Evolutionary conservation across 2,113 vertebrate genomes (phyloP).

Genomic region (Chitala chitala): DNA sequence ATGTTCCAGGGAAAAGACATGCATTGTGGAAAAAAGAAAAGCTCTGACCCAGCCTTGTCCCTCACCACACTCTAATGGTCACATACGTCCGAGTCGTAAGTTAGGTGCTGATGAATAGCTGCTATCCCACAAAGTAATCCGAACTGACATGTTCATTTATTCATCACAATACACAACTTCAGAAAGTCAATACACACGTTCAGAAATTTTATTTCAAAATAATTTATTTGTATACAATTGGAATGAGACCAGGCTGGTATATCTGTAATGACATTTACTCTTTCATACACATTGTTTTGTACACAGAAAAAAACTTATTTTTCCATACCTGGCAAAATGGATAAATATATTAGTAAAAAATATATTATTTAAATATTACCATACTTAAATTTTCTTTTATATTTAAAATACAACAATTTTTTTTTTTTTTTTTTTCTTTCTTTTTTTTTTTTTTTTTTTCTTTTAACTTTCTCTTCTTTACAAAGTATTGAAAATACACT

Average conservation of each 20-base stretch:
- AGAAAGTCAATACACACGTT: constrained; percentile 9
- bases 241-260: constrained; percentile 66
- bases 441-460: constrained; percentile 55
- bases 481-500: constrained; percentile 74
- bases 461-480: constrained; percentile 59
- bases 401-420: constrained; percentile 81
- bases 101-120: not conserved
- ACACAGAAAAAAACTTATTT: constrained; percentile 63
- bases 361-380: constrained; percentile 90
- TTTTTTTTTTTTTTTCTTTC: constrained; percentile 68
- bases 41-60: too few species aligned
- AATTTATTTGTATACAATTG: constrained; percentile 77
- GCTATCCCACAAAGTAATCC: not conserved
- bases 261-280: constrained; percentile 58
- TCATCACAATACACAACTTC: not conserved
- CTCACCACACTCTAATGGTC: too few species aligned
- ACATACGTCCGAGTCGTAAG: too few species aligned
- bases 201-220: constrained; percentile 61
- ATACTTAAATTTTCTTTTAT: constrained; percentile 92
- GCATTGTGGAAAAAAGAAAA: too few species aligned
- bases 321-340: constrained; percentile 72
- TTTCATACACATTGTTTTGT: constrained; percentile 60
- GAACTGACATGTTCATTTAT: not conserved
- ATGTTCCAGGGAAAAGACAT: too few species aligned
- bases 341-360: constrained; percentile 99